Percentiles rank a stretch among this genome's conserved stretches.
Conservation (phyloP, 1,140 invertebrate genomes). For the Calliphora vicina region DNA sequence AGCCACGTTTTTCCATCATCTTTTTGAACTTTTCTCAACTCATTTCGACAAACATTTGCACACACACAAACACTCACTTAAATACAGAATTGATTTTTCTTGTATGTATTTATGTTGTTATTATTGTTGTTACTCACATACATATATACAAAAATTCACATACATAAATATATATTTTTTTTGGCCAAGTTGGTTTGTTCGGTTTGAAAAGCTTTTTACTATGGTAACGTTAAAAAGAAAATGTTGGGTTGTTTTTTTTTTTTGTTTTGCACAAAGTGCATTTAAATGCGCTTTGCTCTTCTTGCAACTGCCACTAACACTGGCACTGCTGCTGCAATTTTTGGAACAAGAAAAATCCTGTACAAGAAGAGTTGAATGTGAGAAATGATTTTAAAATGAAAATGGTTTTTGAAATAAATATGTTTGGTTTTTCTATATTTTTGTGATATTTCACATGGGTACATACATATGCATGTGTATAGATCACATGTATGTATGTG, state of each 20-base stretch:
- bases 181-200: background rate
- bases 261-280: background rate
- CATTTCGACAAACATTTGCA: background rate
- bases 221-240: background rate
- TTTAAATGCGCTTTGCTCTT: background rate
- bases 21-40: background rate
- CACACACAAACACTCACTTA: background rate
- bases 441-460: background rate
- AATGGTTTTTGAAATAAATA: background rate
- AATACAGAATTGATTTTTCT: background rate
- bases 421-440: background rate
- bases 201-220: background rate
- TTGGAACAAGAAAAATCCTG: background rate
- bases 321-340: background rate
- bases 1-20: background rate
- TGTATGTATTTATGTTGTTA: background rate
- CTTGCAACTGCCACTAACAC: background rate
- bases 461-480: background rate
- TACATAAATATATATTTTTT: background rate
- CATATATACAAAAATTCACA: no score
- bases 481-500: no score
- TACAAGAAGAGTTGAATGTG: background rate
- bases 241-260: background rate
- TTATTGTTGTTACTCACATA: background rate
- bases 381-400: slow-evolving; percentile 2